Percentiles rank a stretch among this genome's conserved stretches.
These are phyloP conservation scores for Nothocercus nigrocapillus DNA, from an alignment of 2,113 vertebrate genomes.

Conservation along the genomic window DNA sequence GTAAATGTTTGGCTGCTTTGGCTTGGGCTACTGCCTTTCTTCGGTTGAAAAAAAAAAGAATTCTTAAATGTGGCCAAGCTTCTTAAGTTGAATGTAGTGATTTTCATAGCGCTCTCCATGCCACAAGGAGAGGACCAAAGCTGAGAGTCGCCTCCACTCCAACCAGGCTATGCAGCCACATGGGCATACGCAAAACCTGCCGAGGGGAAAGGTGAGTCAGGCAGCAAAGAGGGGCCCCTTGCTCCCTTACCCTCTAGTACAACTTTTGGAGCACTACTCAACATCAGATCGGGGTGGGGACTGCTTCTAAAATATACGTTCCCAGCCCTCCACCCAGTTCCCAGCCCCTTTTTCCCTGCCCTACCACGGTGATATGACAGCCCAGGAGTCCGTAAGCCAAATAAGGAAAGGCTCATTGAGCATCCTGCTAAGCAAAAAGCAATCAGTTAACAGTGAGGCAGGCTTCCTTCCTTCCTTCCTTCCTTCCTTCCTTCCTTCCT, in stretches of 20 bases:
- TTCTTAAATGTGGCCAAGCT: not conserved
- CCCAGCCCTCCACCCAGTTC: fast-evolving
- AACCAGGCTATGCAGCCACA: not conserved
- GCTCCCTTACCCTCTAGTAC: not conserved
- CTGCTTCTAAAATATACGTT: not conserved
- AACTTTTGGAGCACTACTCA: not conserved
- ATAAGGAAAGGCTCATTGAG: fast-evolving
- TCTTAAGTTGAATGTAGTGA: not conserved
- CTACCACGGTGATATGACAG: not conserved
- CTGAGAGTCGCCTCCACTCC: not conserved
- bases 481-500: no score
- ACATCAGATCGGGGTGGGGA: no score
- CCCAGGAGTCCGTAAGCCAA: not conserved
- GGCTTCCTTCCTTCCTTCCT: no score
- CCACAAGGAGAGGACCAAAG: not conserved
- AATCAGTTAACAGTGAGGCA: not conserved
- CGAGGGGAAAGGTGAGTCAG: not conserved
- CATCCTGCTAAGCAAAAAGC: not conserved
- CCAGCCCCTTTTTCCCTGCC: not conserved
- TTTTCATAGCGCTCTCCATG: not conserved
- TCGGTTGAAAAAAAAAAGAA: not conserved
- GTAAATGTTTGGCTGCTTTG: constrained; percentile 2
- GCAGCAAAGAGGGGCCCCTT: not conserved
- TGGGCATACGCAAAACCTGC: not conserved
- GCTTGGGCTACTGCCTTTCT: not conserved